Conservation (phyloP, 2,113 vertebrate species). For the Pterocles gutturalis region DNA sequence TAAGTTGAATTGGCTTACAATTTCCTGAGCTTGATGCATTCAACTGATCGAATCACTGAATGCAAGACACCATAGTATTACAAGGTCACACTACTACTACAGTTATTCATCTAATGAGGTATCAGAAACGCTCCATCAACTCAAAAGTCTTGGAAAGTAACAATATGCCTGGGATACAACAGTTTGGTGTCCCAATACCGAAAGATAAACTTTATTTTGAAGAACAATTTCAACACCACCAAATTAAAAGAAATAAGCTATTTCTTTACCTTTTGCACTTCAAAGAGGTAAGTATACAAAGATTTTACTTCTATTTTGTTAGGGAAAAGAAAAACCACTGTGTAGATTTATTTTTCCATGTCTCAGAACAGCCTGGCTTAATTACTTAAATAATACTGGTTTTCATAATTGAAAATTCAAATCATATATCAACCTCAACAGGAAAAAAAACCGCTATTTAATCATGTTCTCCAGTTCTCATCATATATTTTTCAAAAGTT, state of each 20-base stretch:
- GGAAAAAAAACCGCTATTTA: conserved; percentile 40
- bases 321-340: not conserved
- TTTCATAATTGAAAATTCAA: conserved; percentile 56
- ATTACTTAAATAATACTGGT: conserved; percentile 74
- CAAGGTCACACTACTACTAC: conserved; percentile 55
- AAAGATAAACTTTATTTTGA: conserved; percentile 44
- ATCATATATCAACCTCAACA: conserved; percentile 43
- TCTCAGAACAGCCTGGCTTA: conserved; percentile 77
- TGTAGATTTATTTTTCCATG: conserved; percentile 5
- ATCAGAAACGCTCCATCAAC: conserved; percentile 40
- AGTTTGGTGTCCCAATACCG: not conserved
- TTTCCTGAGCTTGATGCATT: conserved; percentile 55
- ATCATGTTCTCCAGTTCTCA: not conserved
- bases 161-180: conserved; percentile 28
- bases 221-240: not conserved
- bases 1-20: conserved; percentile 65
- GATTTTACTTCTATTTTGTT: conserved; percentile 69
- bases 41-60: conserved; percentile 58
- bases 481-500: not conserved
- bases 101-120: conserved; percentile 61
- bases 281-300: conserved; percentile 59
- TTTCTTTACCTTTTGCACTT: conserved; percentile 71
- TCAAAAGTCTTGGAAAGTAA: conserved; percentile 41
- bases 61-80: conserved; percentile 19
- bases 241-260: conserved; percentile 61